Percentiles rank a stretch among this genome's conserved stretches.
Conservation (phyloP, 2,888 invertebrate species). For the Scrobipalpa atriplicella region DNA sequence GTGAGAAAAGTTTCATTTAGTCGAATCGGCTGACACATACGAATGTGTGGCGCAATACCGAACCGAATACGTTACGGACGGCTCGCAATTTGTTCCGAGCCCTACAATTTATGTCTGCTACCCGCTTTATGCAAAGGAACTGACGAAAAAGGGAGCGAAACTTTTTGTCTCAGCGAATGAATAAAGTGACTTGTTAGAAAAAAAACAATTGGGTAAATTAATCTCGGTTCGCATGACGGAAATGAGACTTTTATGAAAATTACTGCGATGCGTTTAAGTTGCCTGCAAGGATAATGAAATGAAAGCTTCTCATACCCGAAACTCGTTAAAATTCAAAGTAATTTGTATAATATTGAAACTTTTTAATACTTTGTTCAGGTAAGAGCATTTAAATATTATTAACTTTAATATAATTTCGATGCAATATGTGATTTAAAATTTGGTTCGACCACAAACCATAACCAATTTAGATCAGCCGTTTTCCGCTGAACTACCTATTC, state of each 20-base stretch:
- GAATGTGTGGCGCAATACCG: conserved; percentile 57
- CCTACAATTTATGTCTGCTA: conserved; percentile 73
- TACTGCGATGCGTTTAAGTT: conserved; percentile 3
- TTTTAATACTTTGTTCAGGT: conserved; percentile 23
- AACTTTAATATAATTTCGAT: not conserved
- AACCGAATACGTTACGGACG: conserved; percentile 66
- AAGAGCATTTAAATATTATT: not conserved
- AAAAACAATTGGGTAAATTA: conserved; percentile 24
- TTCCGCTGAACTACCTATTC: not conserved
- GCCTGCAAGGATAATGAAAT: conserved; percentile 4
- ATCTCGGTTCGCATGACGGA: conserved; percentile 2
- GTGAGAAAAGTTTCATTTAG: conserved; percentile 70
- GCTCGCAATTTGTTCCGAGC: conserved; percentile 73
- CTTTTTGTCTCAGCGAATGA: conserved; percentile 41
- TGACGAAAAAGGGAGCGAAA: conserved; percentile 57
- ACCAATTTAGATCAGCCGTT: not conserved
- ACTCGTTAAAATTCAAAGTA: conserved; percentile 19
- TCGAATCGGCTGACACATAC: conserved; percentile 59
- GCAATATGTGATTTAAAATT: not conserved
- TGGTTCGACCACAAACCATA: conserved; percentile 6
- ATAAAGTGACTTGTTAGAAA: conserved; percentile 20
- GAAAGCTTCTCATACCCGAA: not conserved
- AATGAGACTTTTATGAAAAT: conserved; percentile 25
- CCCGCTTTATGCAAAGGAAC: conserved; percentile 67
- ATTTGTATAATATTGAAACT: conserved; percentile 23